Evolutionary conservation across 2,797 vertebrate genomes (phyloP), one percentile per base, ranked within the genome.

Genomic region (Hypotaenidia philippensis): DNA sequence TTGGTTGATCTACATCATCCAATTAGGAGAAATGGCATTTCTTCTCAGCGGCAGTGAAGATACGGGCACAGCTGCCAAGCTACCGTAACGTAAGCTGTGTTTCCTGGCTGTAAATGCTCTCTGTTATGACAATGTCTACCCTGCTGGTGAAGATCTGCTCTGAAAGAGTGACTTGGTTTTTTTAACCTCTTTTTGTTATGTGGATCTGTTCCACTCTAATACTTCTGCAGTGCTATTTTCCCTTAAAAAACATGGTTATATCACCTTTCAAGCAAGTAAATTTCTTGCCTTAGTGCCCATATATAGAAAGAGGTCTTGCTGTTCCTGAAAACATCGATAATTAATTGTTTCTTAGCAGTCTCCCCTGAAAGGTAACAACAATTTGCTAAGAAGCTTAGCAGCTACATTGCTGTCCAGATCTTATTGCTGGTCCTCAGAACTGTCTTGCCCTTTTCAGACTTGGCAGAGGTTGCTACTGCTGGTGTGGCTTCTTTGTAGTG

Each of bases 41-140:
- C 85, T 76, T 59, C 26, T 34, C 56, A 90, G 55, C 34, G 81
- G 65, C 44, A 88, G 72, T 60, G 74, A 94, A 78, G 56, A 87
- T 87, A 44, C 14, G 57, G 70, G 57, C 53, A 45, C 34, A 74
- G 66, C 77, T 81, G 76, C 89, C 83, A 95, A 86, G 76, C 68
- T 66, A 6, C 83, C 36, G 3, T 74, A 94, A 70, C 16, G 5
- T 69, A 66, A 92, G 40, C 83, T 90, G 60, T 25, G 16, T 36
- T 90, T 93, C 52, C 86, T 95, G 83, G 69, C 83, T 81, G 25
- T 80, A 75, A 90, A 71, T 81, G 34, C 38, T 85, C 36, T 32
- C 52, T 83, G 69, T 83, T 66, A 31, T 75, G 81, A 56, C 49
- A 68, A 31, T 57, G 77, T 83, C 90, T 75, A n/a, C 32, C 57